These are phyloP conservation scores for Ochropleura leucogaster DNA, from an alignment of 2,888 invertebrate genomes.

Conservation along the genomic window DNA sequence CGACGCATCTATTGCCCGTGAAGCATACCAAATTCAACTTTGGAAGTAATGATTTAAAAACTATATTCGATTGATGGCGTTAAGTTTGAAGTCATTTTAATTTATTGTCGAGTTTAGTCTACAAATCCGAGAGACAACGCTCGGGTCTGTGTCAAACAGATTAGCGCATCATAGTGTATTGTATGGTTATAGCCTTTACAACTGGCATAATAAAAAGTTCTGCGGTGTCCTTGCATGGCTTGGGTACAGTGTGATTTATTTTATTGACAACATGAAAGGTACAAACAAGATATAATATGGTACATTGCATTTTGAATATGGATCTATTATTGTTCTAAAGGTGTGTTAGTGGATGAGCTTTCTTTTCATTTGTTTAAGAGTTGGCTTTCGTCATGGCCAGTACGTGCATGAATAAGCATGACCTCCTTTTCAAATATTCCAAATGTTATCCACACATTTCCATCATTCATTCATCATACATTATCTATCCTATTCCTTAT, in stretches of 20 bases:
- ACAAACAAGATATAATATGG: conserved; percentile 80
- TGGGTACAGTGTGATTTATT: conserved; percentile 75
- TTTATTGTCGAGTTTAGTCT: conserved; percentile 78
- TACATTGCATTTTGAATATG: conserved; percentile 69
- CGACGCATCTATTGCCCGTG: conserved; percentile 76
- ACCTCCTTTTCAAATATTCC: not conserved
- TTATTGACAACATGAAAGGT: conserved; percentile 78
- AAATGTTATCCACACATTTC: not conserved
- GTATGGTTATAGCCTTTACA: conserved; percentile 80
- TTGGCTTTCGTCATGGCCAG: not conserved
- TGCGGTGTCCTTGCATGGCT: conserved; percentile 71
- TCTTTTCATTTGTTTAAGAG: conserved; percentile 13
- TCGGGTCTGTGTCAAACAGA: conserved; percentile 80
- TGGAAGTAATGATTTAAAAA: conserved; percentile 73
- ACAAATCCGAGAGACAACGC: conserved; percentile 82
- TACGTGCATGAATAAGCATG: not conserved
- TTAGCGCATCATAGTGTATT: conserved; percentile 84
- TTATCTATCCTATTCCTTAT: not conserved
- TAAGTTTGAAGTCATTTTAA: conserved; percentile 70
- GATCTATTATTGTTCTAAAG: conserved; percentile 58
- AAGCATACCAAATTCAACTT: conserved; percentile 78
- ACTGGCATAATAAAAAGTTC: conserved; percentile 78
- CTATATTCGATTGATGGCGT: conserved; percentile 69
- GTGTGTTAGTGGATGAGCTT: conserved; percentile 22
- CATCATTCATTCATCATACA: not conserved